A percentile compares a stretch with the other conserved stretches of the same genome.
Evolutionary conservation across 2,113 vertebrate species (phyloP).

Genomic region (Zosterops japonicus): DNA sequence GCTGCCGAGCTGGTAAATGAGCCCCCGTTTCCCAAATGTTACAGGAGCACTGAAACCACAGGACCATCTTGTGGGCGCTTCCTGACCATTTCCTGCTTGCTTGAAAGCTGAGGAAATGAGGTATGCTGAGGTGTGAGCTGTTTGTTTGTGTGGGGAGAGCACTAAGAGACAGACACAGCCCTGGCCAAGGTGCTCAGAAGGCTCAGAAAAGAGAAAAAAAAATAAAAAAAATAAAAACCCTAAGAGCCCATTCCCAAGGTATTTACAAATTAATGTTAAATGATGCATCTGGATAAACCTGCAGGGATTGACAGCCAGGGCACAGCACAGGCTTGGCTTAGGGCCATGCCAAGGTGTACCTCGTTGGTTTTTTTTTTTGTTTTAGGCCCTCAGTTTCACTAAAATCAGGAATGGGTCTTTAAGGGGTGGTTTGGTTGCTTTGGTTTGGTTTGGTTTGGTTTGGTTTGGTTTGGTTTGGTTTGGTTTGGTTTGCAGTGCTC

Average conservation of each 20-base stretch:
- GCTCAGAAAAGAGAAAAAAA: neutral
- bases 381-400: neutral
- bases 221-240: too few relatives aligned
- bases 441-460: too few relatives aligned
- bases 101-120: constrained; percentile 31
- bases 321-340: neutral
- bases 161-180: neutral
- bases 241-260: neutral
- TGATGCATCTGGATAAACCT: accelerated
- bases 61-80: neutral
- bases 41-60: neutral
- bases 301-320: neutral
- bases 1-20: neutral
- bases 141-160: constrained; percentile 6
- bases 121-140: constrained; percentile 5
- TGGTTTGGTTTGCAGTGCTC: neutral
- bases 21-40: neutral
- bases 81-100: neutral
- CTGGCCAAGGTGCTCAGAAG: neutral
- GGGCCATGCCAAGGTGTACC: neutral
- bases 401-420: neutral
- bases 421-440: neutral
- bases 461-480: neutral
- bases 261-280: neutral
- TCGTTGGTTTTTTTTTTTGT: neutral